Evolutionary conservation across 2,888 invertebrate species (phyloP).

Genomic region (Gari tellinella): DNA sequence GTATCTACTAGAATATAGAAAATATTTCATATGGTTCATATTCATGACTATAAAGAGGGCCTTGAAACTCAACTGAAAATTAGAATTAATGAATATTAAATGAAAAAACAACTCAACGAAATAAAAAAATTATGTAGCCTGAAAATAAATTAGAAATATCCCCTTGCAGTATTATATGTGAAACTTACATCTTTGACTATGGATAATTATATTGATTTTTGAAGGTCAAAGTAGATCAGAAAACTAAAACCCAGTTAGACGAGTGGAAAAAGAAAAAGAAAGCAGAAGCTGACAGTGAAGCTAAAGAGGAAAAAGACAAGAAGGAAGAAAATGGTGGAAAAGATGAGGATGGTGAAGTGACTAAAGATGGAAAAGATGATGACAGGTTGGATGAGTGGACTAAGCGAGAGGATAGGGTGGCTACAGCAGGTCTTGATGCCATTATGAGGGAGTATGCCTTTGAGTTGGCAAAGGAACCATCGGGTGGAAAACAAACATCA

Average conservation of each 20-base stretch:
- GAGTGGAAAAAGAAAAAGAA: conserved; percentile 89
- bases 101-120: no score
- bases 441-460: conserved; percentile 91
- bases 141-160: no score
- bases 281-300: conserved; percentile 62
- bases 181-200: no score
- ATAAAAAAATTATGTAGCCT: no score
- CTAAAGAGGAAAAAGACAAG: conserved; percentile 68
- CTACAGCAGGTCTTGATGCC: conserved; percentile 91
- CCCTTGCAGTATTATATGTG: no score
- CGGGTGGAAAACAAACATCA: conserved; percentile 19
- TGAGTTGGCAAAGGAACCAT: conserved; percentile 79
- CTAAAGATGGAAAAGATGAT: conserved; percentile 61
- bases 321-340: conserved; percentile 73
- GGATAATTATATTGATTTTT: no score
- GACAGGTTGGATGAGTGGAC: conserved; percentile 87
- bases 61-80: no score
- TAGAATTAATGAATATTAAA: no score
- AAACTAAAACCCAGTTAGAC: conserved; percentile 97
- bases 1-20: no score
- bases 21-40: no score
- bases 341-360: conserved; percentile 63
- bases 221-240: conserved; percentile 94
- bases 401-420: conserved; percentile 88
- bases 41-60: no score